Evolutionary conservation across 2,888 invertebrate genomes (phyloP), one percentile per base, ranked within the genome.

Genomic region (Nesidiocoris tenuis): DNA sequence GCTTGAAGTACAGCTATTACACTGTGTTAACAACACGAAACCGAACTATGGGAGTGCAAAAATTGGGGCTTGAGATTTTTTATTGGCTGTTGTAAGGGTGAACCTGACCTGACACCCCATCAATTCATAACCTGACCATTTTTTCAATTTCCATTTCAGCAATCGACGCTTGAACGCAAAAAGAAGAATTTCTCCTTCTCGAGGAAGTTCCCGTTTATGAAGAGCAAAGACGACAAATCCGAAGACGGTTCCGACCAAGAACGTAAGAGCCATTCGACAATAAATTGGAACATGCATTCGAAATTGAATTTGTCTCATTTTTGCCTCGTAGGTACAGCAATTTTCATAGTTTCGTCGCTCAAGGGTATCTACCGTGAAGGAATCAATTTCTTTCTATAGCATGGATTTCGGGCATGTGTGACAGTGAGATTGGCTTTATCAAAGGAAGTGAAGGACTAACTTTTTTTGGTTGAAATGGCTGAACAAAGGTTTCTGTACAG

Each of bases 171-270:
- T 83, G 96, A 96, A 86, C 90, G 96, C 83, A 96, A 96, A 88
- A 97, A 98, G 90, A 97, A 98, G 86, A 98, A 98, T 83, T 93
- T 98, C 82, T 96, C 97, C 77, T 98, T 99, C 86, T 97, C 97
- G 83, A 90, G 98, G 85, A 95, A 94, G 85, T 98, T 99, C 86
- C 98, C 98, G 56, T 99, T 99, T 86, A 98, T 98, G 94, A 99
- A 99, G 89, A 97, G 97, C 86, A 95, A 97, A 87, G 98, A 99
- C 85, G 96, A 97, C 83, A 96, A 95, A 85, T 95, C 94, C 71
- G 96, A 97, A 86, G 96, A 98, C 83, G 95, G 95, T 84, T 96
- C 96, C 81, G 95, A 95, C 84, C 95, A 95, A 88, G 96, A 97
- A 91, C 95, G 97, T 97, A 89, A 94, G 96, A 93, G 39, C 12